Evolutionary conservation across 2,113 vertebrate genomes (phyloP), one percentile per base, ranked within the genome.

Genomic region (Uria aalge): DNA sequence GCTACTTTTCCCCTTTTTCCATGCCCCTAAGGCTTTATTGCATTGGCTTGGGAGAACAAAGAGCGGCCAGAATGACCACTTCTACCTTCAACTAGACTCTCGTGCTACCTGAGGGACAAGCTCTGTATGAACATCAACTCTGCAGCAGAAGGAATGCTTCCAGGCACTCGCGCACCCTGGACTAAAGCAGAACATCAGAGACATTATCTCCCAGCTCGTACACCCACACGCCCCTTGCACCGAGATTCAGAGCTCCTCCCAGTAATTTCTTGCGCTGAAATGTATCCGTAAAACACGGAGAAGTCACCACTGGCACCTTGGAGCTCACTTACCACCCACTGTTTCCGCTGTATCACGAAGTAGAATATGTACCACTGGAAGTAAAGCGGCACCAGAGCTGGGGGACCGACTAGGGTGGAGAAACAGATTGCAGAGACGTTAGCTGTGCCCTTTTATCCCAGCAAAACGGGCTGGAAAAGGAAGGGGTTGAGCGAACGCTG

Each of bases 311-410:
- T 9, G 45, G 45, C 60, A 29, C 40, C 0, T 0, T 2, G 16
- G 57, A 38, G 81, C 57, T 63, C 64, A 98, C 98, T 98, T 86
- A 99, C 98, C 98, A 90, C 96, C 98, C 98, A 99, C 94, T 99
- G 97, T 59, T 97, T 99, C 62, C 98, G 75, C 84, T 97, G 95
- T 15, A 98, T 32, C 7, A 92, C 98, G 1, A 99, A 99, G 93
- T 98, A 98, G 97, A 99, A 98, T 88, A 99, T 69, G 66, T 99
- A 99, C 98, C 98, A 99, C 97, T 99, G 98, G 95, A 99, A 98
- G 72, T 98, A 99, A 12, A 98, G 93, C 30, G 98, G 98, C 80
- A 99, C 53, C 96, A 99, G 95, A 11, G 98, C 98, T 8, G 98
- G 98, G n/a, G 98, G 98, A n/a, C 98, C 98, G 2, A 99, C 98